Base-by-base conservation (phyloP, 1,140 invertebrate species). In the Phymorhynchus buccinoides region DNA sequence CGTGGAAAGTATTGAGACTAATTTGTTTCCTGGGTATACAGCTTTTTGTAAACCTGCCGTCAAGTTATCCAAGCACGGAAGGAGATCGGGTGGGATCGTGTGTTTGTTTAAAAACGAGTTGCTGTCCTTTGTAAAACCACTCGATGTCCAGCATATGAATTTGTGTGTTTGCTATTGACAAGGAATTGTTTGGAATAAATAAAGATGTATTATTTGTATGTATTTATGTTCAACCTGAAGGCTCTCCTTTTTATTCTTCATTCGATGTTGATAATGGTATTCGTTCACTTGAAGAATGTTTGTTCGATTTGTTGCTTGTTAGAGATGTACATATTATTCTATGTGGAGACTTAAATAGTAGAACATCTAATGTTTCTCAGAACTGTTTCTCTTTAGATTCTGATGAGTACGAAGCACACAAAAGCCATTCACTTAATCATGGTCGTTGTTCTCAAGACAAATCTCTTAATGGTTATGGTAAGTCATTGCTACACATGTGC, bases 261-360 rank as follows among this genome's bases (percentile, higher is more conserved):
- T 71, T 71, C n/a, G 27, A 71, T n/a, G 0, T n/a, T 35, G 27
- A 71, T n/a, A 71, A 35, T 71, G 66, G 66, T 9, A 71, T 71
- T 18, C 9, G 9, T 30, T n/a, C n/a, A 30, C 32, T 71, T 14
- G 66, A 71, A 71, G 66, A 71, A 35, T 71, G 66, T 71, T 35
- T 1, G n/a, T 22, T n/a, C 32, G 12, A 0, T 0, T n/a, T n/a
- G 12, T 22, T 22, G 27, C 27, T 18, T 71, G 9, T 9, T 30
- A 3, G 7, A 30, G 66, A 71, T 68, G 32, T 30, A 56, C 27
- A 56, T 56, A n/a, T n/a, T 71, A 71, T 71, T 30, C 27, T 71
- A n/a, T 71, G 66, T 71, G 66, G 66, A n/a, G 66, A 71, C n/a
- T n/a, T 71, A 18, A 71, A 71, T n/a, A 71, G 66, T 3, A n/a